Percentiles rank a stretch among this genome's conserved stretches.
Evolutionary conservation across 1,140 invertebrate genomes (phyloP).

Genomic region (Drosophila santomea): DNA sequence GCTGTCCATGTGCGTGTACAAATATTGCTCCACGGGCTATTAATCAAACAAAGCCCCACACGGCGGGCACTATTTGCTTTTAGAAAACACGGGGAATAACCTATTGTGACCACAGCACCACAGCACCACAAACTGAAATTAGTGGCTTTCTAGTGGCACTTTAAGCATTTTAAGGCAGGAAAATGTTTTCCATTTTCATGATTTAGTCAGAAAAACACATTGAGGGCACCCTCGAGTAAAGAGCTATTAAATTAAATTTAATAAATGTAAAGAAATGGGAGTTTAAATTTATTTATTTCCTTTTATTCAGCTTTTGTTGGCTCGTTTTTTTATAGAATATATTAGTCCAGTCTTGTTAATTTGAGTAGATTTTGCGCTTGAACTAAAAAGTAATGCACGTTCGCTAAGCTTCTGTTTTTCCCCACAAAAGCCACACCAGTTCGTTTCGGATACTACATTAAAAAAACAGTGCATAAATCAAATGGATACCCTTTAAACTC

Average conservation of each 20-base stretch:
- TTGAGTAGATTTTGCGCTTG: not conserved
- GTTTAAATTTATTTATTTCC: no score
- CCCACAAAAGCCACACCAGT: not conserved
- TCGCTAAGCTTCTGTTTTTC: not conserved
- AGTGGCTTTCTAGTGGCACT: constrained; percentile 19
- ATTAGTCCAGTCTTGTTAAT: not conserved
- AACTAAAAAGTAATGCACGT: not conserved
- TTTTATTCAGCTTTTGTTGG: no score
- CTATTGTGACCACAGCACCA: constrained; percentile 26
- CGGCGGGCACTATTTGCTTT: constrained; percentile 32
- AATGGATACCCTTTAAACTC: not conserved
- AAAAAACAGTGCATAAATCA: not conserved
- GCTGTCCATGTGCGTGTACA: constrained; percentile 38
- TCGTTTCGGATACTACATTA: not conserved
- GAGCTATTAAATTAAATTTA: not conserved
- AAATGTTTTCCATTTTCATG: constrained; percentile 8
- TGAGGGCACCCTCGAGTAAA: not conserved
- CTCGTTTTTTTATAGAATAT: not conserved
- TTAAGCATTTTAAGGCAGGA: constrained; percentile 4
- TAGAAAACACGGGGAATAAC: constrained; percentile 40
- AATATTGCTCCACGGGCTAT: constrained; percentile 51
- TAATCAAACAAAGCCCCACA: constrained; percentile 48
- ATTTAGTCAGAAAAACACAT: not conserved
- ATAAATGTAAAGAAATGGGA: no score
- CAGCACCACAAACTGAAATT: constrained; percentile 31